Evolutionary conservation across 2,797 vertebrate species (phyloP), one percentile per base, ranked within the genome.

Genomic region (Gorsachius magnificus): DNA sequence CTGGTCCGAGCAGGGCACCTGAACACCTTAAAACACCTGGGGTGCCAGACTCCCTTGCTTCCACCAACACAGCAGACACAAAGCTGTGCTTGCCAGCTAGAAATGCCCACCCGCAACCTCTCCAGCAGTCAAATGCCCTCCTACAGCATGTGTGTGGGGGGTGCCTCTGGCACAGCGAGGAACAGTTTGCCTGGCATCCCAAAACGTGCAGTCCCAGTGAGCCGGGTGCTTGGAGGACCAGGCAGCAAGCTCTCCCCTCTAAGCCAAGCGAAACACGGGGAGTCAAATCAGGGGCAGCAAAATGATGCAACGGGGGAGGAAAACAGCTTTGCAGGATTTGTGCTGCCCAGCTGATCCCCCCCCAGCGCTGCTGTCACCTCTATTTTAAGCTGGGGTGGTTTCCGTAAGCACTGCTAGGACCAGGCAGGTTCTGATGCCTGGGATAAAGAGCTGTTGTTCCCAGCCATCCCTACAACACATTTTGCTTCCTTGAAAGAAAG

Each of bases 121-220:
- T 16, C 45, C 33, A 18, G 76, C 18, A 9, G 36, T 1, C 41
- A 29, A 57, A 66, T 7, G 3, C 13, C 19, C 53, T 38, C 53
- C 20, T 16, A 5, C 41, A 4, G 1, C 8, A 36, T 36, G 36
- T 36, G 36, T 36, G 38, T 41, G 0, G 2, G 7, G 41, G 36
- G 36, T 38, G 56, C 13, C 64, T 22, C 50, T 2, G 2, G 57
- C 22, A 19, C 19, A 8, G 31, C 1, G 5, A 68, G 45, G 46
- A 33, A 28, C 3, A 1, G 41, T 25, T 29, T 18, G 31, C 25
- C n/a, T 3, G 26, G 33, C 28, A 24, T 20, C 65, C 72, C 17
- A 1, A n/a, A 45, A n/a, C 2, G 16, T 1, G 3, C 16, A 24
- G 43, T 41, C 22, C 36, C 1, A 6, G 70, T 50, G 5, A 29